Conservation (phyloP, 2,888 invertebrate genomes). For the Muschampia plurimacula region DNA sequence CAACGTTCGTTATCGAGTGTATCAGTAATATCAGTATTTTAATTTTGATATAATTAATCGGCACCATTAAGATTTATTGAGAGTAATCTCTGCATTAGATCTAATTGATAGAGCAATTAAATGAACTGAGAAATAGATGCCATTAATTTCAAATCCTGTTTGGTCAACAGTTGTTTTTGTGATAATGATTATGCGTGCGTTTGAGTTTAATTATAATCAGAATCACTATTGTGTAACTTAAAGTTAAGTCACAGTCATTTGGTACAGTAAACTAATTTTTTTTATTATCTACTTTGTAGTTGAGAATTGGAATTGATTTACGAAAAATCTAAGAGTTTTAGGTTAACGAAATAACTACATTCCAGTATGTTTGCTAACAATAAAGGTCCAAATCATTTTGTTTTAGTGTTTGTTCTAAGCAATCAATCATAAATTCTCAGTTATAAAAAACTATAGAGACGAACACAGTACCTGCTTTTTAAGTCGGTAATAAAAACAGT, state of each 20-base stretch:
- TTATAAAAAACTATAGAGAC: too few relatives aligned
- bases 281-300: too few relatives aligned
- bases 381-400: too few relatives aligned
- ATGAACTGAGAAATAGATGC: constrained; percentile 55
- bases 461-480: too few relatives aligned
- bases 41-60: constrained; percentile 57
- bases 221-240: constrained; percentile 26
- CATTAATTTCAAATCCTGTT: constrained; percentile 51
- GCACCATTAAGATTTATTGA: constrained; percentile 55
- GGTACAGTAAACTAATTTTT: background rate
- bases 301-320: too few relatives aligned
- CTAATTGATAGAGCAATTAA: constrained; percentile 55
- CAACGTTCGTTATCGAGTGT: constrained; percentile 40
- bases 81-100: constrained; percentile 53
- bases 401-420: too few relatives aligned
- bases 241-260: constrained; percentile 10
- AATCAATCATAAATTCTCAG: too few relatives aligned
- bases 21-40: constrained; percentile 48
- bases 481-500: too few relatives aligned
- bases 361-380: too few relatives aligned
- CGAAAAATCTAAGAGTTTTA: too few relatives aligned
- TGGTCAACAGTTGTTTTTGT: constrained; percentile 29
- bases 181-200: constrained; percentile 35
- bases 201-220: constrained; percentile 27
- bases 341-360: too few relatives aligned